phyloP scores from a whole-genome alignment of 2,888 invertebrate species.

The Cephus pygmeus region DNA sequence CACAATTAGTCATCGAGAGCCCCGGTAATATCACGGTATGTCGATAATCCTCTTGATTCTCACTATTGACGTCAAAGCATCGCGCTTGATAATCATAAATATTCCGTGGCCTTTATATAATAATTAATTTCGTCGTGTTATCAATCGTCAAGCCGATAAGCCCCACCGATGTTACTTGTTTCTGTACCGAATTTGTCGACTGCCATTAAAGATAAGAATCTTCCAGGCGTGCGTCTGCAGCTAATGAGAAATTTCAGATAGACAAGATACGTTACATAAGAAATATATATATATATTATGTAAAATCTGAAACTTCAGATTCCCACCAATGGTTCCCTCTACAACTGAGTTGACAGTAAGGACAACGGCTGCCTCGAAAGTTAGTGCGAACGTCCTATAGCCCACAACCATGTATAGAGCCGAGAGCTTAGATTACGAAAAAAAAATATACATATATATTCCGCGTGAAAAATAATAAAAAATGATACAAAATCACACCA shows the following conservation, averaged over 20 bases:
- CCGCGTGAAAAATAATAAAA: neutral
- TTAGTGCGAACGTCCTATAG: neutral
- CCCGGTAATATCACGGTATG: neutral
- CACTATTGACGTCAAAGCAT: constrained; percentile 24
- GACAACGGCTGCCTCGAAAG: neutral
- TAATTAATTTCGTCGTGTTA: constrained; percentile 42
- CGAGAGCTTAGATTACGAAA: neutral
- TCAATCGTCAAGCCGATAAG: constrained; percentile 30
- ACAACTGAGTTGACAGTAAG: neutral
- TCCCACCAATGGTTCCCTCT: neutral
- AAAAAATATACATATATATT: neutral
- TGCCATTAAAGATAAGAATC: too few relatives aligned
- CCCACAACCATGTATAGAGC: neutral
- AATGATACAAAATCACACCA: neutral
- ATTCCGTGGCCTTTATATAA: constrained; percentile 32
- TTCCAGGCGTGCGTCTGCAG: too few relatives aligned
- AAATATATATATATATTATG: neutral
- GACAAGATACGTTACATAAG: neutral
- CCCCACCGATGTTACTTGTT: neutral
- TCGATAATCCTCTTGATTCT: constrained; percentile 12
- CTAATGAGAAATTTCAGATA: neutral
- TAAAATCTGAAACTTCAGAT: too few relatives aligned
- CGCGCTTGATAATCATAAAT: constrained; percentile 22
- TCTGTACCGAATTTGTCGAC: too few relatives aligned
- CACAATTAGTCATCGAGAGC: neutral